Conservation (phyloP, 2,888 invertebrate genomes). For the Lamproptera curius region DNA sequence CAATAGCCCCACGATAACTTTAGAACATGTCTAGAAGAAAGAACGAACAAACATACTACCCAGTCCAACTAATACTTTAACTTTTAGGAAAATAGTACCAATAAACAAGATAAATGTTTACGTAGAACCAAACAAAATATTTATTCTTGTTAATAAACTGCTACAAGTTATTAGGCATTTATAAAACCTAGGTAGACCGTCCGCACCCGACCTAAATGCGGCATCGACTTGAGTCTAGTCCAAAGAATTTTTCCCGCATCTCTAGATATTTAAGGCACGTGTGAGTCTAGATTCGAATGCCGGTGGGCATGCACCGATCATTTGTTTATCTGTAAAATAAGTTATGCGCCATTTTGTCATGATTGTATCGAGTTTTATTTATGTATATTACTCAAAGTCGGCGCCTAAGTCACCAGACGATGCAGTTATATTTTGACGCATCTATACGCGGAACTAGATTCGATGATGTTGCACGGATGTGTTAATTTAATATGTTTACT, state of each 20-base stretch:
- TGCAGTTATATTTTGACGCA: slow-evolving; percentile 21
- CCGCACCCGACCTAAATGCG: too few relatives aligned
- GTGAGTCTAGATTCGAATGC: slow-evolving; percentile 13
- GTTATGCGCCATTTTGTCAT: slow-evolving; percentile 17
- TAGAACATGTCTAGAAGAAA: too few relatives aligned
- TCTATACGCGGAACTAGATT: slow-evolving; percentile 9
- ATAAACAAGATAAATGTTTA: too few relatives aligned
- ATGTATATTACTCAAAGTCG: slow-evolving; percentile 28
- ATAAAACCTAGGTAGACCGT: slow-evolving; percentile 36
- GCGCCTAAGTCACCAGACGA: slow-evolving; percentile 15
- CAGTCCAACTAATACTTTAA: too few relatives aligned
- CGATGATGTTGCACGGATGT: slow-evolving; percentile 12
- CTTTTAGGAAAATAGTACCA: too few relatives aligned
- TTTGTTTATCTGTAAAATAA: slow-evolving; percentile 10
- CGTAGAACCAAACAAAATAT: background rate
- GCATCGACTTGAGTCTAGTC: slow-evolving; percentile 41
- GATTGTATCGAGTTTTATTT: slow-evolving; percentile 27
- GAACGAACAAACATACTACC: too few relatives aligned
- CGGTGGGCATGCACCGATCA: slow-evolving; percentile 12
- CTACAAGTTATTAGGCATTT: too few relatives aligned
- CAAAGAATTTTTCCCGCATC: too few relatives aligned
- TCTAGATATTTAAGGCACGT: background rate
- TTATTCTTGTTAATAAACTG: too few relatives aligned
- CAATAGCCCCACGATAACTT: too few relatives aligned
- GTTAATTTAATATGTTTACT: too few relatives aligned